Conservation (phyloP, 2,113 vertebrate species). For the Ictalurus furcatus region DNA sequence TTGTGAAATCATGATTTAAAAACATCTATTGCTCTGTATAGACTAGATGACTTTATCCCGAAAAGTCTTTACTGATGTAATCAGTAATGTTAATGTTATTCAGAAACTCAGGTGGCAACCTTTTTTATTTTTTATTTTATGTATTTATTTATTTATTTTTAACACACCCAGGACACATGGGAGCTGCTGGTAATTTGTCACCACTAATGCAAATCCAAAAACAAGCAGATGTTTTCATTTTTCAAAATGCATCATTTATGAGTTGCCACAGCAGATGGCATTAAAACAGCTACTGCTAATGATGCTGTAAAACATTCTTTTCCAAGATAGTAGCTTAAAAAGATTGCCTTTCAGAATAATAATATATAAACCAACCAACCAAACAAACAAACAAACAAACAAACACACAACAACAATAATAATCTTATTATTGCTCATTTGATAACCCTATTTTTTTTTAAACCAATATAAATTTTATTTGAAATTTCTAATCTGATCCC, state of each 20-base stretch:
- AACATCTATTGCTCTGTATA: not conserved
- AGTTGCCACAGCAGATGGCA: slow-evolving; percentile 17
- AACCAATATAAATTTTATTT: not conserved
- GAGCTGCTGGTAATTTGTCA: slow-evolving; percentile 37
- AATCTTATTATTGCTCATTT: not conserved
- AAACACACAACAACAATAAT: not conserved
- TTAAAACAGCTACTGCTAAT: slow-evolving; percentile 4
- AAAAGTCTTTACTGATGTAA: not conserved
- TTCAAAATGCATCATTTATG: slow-evolving; percentile 27
- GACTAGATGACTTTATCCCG: not conserved
- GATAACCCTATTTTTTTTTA: not conserved
- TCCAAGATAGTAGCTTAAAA: not conserved
- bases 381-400: not conserved
- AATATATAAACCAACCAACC: not conserved
- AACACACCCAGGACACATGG: not conserved
- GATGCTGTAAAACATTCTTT: not conserved
- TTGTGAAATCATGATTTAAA: not conserved
- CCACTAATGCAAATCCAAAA: slow-evolving; percentile 33
- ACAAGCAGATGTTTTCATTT: slow-evolving; percentile 46
- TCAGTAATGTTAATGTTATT: not conserved
- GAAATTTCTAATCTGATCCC: not conserved
- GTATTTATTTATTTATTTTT: not conserved
- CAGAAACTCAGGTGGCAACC: not conserved
- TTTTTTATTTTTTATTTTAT: not conserved
- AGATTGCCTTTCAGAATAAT: not conserved